Percentiles rank a stretch among this genome's conserved stretches.
phyloP scores from a whole-genome alignment of 2,888 invertebrate genomes.

The Synanthedon tipuliformis region DNA sequence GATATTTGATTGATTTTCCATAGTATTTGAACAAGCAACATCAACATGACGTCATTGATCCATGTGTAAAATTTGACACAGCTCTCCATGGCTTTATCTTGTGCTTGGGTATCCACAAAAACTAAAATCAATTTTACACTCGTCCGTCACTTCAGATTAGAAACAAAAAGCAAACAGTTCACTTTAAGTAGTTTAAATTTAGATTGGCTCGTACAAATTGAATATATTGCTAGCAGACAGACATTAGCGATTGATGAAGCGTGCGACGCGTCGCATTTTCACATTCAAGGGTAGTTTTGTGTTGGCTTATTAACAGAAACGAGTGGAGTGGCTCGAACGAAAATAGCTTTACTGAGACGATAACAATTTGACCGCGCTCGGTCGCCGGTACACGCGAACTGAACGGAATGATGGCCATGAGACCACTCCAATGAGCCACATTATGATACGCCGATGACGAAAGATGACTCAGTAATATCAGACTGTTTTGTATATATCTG shows the following conservation, averaged over 20 bases:
- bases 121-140: constrained; percentile 50
- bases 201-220: constrained; percentile 7
- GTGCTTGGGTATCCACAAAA: constrained; percentile 47
- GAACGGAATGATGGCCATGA: constrained; percentile 25
- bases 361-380: constrained; percentile 39
- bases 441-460: constrained; percentile 31
- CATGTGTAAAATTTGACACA: constrained; percentile 60
- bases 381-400: constrained; percentile 56
- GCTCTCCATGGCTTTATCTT: constrained; percentile 53
- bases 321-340: constrained; percentile 28
- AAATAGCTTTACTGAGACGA: constrained; percentile 34
- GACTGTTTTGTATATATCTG: constrained; percentile 23
- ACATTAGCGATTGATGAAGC: background rate
- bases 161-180: constrained; percentile 5
- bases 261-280: constrained; percentile 15
- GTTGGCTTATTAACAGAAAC: constrained; percentile 24
- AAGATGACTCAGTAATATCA: constrained; percentile 51
- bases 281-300: constrained; percentile 30
- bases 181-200: constrained; percentile 31
- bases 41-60: constrained; percentile 58
- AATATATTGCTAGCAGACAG: background rate
- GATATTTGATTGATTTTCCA: constrained; percentile 65
- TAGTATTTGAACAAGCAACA: constrained; percentile 60
- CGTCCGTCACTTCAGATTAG: constrained; percentile 40
- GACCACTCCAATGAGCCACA: constrained; percentile 8